Evolutionary conservation across 1,140 invertebrate species (phyloP).

Genomic region (Dufourea novaeangliae): DNA sequence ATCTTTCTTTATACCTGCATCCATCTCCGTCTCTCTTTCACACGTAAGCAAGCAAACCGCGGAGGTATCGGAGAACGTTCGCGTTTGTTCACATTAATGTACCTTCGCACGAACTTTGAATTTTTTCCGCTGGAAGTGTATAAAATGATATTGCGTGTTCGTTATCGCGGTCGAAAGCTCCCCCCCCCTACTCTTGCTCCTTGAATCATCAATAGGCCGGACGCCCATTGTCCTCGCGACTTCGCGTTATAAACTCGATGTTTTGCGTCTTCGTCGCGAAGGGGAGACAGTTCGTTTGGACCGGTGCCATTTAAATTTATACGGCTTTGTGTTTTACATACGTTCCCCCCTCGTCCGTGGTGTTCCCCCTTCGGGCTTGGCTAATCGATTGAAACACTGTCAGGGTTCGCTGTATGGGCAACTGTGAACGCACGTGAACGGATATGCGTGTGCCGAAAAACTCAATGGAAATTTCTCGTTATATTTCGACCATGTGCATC

Average conservation of each 20-base stretch:
- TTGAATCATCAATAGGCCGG: slow-evolving; percentile 19
- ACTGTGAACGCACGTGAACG: slow-evolving; percentile 27
- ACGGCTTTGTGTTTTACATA: slow-evolving; percentile 50
- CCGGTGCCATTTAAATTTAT: slow-evolving; percentile 51
- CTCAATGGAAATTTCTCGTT: slow-evolving; percentile 4
- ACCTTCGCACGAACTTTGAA: slow-evolving; percentile 38
- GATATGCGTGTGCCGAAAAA: slow-evolving; percentile 24
- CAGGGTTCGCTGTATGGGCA: slow-evolving; percentile 27
- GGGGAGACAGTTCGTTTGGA: slow-evolving; percentile 29
- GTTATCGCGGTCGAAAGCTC: not conserved
- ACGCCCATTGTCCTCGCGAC: not conserved
- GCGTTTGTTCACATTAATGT: slow-evolving; percentile 45
- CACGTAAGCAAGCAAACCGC: not conserved
- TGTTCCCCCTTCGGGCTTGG: slow-evolving; percentile 22
- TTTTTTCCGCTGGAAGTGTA: not conserved
- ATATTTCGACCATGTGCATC: not conserved
- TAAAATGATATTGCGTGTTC: slow-evolving; percentile 30
- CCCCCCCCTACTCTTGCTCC: too few species aligned
- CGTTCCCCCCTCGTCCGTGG: slow-evolving; percentile 29
- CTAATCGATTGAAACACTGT: slow-evolving; percentile 54
- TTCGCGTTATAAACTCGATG: not conserved
- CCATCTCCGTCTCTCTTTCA: not conserved
- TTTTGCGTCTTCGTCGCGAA: not conserved
- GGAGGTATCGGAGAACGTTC: slow-evolving; percentile 4
- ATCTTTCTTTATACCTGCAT: too few species aligned